Conservation (phyloP, 2,113 vertebrate species). For the Perca schrenkii region DNA sequence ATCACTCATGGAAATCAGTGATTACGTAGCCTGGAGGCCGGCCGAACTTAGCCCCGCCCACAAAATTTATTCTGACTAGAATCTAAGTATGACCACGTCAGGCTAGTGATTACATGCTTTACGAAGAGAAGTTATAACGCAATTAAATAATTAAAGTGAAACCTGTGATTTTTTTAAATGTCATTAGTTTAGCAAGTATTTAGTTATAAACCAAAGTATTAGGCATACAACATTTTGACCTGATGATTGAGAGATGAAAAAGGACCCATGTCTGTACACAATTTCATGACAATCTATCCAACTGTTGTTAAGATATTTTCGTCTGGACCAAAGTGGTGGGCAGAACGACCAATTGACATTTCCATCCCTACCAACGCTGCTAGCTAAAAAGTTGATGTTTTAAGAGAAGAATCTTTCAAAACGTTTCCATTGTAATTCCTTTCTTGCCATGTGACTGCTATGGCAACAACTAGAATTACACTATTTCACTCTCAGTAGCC, state of each 20-base stretch:
- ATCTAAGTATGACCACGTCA: too few species aligned
- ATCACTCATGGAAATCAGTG: too few species aligned
- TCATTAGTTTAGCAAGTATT: neutral
- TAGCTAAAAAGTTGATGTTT: neutral
- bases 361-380: neutral
- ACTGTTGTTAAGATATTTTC: too few species aligned
- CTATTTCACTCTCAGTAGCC: neutral
- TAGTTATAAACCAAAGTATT: neutral
- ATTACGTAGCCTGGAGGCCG: too few species aligned
- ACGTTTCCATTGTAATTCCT: neutral
- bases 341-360: neutral
- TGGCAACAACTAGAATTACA: neutral
- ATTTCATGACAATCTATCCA: too few species aligned
- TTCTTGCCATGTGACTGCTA: neutral
- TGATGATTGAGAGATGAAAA: neutral
- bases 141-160: neutral
- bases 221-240: neutral
- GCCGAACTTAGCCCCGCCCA: too few species aligned
- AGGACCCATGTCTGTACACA: too few species aligned
- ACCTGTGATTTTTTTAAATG: neutral
- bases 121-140: neutral
- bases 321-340: too few species aligned
- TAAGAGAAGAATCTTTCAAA: neutral
- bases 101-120: too few species aligned
- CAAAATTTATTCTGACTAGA: too few species aligned